Evolutionary conservation across 2,888 invertebrate species (phyloP).

Genomic region (Sinopyrophorus schimmeli): DNA sequence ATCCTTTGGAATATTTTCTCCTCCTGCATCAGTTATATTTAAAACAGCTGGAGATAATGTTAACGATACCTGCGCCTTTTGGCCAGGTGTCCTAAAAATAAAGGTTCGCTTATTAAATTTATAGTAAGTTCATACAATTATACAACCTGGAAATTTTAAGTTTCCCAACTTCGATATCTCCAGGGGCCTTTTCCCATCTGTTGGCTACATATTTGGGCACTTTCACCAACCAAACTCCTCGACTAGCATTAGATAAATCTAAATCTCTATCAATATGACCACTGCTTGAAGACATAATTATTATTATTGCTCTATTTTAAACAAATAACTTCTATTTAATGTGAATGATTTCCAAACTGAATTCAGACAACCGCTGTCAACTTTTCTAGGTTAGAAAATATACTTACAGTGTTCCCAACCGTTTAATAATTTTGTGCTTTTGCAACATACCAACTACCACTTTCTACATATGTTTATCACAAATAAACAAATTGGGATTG

Average conservation of each 20-base stretch:
- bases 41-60: constrained; percentile 80
- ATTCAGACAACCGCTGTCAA: too few species aligned
- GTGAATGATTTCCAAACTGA: too few species aligned
- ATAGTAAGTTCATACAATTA: constrained; percentile 1
- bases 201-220: constrained; percentile 95
- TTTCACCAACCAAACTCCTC: constrained; percentile 97
- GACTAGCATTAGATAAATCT: constrained; percentile 84
- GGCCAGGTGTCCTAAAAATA: constrained; percentile 64
- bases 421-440: too few species aligned
- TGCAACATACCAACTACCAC: too few species aligned
- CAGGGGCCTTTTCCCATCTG: constrained; percentile 92
- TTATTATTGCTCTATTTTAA: too few species aligned
- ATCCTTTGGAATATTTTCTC: constrained; percentile 85
- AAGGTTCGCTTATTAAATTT: constrained; percentile 8
- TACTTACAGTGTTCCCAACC: too few species aligned
- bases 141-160: constrained; percentile 78
- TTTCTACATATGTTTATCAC: too few species aligned
- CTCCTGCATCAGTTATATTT: constrained; percentile 74
- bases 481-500: too few species aligned
- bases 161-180: constrained; percentile 91
- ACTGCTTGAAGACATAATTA: constrained; percentile 20
- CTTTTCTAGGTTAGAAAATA: too few species aligned
- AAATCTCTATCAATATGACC: constrained; percentile 76
- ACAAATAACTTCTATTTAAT: too few species aligned
- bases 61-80: constrained; percentile 86